Evolutionary conservation across 2,888 invertebrate species (phyloP).

Genomic region (Leucophora obtusa): DNA sequence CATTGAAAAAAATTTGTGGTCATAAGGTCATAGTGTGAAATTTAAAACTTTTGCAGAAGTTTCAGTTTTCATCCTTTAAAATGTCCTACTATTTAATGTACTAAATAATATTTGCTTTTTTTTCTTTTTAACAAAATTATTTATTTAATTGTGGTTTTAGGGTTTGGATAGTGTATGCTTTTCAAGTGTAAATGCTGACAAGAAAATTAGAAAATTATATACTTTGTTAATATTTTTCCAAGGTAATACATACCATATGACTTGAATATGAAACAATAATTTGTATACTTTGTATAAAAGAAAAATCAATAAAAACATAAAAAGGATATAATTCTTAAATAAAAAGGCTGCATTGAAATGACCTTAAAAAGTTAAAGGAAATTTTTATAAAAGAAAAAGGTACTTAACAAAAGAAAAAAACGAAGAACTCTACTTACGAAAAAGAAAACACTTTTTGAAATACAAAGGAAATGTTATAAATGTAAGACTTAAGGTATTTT

Average conservation of each 20-base stretch:
- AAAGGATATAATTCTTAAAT: neutral
- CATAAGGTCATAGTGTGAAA: constrained; percentile 35
- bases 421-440: too few species aligned
- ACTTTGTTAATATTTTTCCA: neutral
- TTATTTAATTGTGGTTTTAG: neutral
- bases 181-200: neutral
- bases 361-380: neutral
- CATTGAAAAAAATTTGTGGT: too few species aligned
- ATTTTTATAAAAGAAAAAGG: neutral
- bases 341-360: neutral
- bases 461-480: too few species aligned
- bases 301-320: neutral
- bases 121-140: neutral
- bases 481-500: too few species aligned
- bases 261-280: neutral
- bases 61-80: constrained; percentile 50
- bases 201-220: neutral
- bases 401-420: neutral
- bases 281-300: neutral
- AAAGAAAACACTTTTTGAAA: too few species aligned
- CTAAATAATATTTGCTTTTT: too few species aligned
- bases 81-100: neutral
- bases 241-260: neutral
- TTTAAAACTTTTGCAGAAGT: constrained; percentile 23
- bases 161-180: neutral